Evolutionary conservation across 2,797 vertebrate species (phyloP), one percentile per base, ranked within the genome.

Genomic region (Takifugu rubripes): DNA sequence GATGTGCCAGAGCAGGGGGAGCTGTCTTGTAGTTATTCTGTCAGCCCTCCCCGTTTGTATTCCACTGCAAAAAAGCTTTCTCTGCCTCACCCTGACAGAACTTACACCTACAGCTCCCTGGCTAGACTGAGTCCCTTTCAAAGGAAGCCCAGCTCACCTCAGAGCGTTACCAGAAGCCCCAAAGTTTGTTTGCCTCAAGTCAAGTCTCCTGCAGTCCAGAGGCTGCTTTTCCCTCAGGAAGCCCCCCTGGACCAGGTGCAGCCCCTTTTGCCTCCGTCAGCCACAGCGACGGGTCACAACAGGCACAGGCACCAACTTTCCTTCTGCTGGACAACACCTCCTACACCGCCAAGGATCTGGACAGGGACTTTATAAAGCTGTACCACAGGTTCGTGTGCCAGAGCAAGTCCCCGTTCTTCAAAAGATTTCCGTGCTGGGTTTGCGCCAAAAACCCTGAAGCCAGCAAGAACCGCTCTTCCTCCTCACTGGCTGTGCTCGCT

Each of bases 341-440:
- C 0, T 21, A 9, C 31, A 68, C 76, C 0, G 36, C 68, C 0
- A 70, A 77, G 40, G 56, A 74, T n/a, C 43, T 91, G 0, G 89
- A 93, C 1, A 62, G 78, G 0, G 80, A 90, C 44, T 88, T 91
- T 42, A 14, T 52, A 7, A 87, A 73, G 55, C 62, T 88, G 11
- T 92, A 91, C 75, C 91, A 91, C 75, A 85, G 77, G 72, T 83
- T 87, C 15, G 75, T 91, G 53, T 92, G 90, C 47, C 79, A 72
- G 59, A 76, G 50, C 46, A 79, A 78, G 21, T 74, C 78, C 0
- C 46, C 77, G 0, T 17, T 4, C 7, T 64, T 69, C 0, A 36
- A 55, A 1, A 5, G 42, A 10, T 62, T 36, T 11, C 78, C 65
- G n/a, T 89, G 89, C 57, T 70, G 72, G 5, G 26, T 83, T n/a